These are phyloP conservation scores for Acipenser oxyrinchus DNA, from an alignment of 2,797 vertebrate species.

Conservation along the genomic window DNA sequence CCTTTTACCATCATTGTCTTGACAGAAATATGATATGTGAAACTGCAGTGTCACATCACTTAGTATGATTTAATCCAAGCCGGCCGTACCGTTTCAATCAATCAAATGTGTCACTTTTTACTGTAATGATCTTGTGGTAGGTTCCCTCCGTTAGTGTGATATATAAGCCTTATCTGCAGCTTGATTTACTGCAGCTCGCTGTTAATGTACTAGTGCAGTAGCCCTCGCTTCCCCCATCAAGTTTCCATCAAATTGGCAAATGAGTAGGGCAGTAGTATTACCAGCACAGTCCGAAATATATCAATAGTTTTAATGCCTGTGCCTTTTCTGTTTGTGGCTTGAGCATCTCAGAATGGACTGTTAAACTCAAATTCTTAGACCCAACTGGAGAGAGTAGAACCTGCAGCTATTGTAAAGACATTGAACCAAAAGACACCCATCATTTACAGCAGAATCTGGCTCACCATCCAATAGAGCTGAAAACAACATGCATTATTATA, in stretches of 20 bases:
- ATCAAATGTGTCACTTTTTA: conserved; percentile 86
- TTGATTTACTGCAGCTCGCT: conserved; percentile 75
- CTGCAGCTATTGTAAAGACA: too few relatives aligned
- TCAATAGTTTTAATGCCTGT: too few relatives aligned
- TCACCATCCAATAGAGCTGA: too few relatives aligned
- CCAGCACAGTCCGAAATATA: conserved; percentile 10
- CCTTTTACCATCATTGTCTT: conserved; percentile 89
- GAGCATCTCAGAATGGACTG: too few relatives aligned
- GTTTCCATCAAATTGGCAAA: conserved; percentile 57
- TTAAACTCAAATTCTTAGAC: too few relatives aligned
- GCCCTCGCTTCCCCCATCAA: conserved; percentile 39
- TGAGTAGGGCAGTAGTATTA: conserved; percentile 48
- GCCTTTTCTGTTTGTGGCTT: too few relatives aligned
- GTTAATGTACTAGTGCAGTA: conserved; percentile 50
- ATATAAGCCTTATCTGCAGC: conserved; percentile 72
- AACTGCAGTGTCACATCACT: conserved; percentile 95
- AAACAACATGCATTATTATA: too few relatives aligned
- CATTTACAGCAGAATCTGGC: too few relatives aligned
- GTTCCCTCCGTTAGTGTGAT: conserved; percentile 78
- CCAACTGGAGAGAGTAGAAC: too few relatives aligned
- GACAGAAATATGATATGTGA: conserved; percentile 96
- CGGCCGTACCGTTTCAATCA: conserved; percentile 88
- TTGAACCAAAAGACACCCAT: too few relatives aligned
- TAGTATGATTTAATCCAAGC: conserved; percentile 89
- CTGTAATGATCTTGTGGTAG: conserved; percentile 84